Percentiles rank a stretch among this genome's conserved stretches.
These are phyloP conservation scores for Dryas iulia DNA, from an alignment of 1,140 invertebrate species.

Conservation along the genomic window DNA sequence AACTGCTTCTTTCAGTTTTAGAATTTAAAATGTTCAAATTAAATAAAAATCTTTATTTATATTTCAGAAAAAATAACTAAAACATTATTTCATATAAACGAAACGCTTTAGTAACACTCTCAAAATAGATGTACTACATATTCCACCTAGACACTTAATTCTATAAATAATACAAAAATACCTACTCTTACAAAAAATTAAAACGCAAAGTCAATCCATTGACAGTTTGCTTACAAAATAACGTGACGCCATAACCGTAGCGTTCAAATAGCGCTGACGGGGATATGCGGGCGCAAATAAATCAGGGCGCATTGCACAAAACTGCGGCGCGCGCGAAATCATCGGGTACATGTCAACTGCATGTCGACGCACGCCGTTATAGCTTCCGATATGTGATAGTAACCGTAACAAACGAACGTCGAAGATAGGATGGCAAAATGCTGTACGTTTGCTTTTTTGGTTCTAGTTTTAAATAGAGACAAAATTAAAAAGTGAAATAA, in stretches of 20 bases:
- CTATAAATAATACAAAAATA: not conserved
- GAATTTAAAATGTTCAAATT: too few relatives aligned
- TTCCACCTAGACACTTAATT: not conserved
- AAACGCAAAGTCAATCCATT: not conserved
- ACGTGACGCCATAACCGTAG: not conserved
- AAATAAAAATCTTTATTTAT: too few relatives aligned
- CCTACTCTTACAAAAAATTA: not conserved
- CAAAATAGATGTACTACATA: too few relatives aligned
- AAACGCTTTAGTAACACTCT: too few relatives aligned
- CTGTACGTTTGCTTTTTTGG: not conserved
- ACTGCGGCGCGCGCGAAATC: constrained; percentile 42
- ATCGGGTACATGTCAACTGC: constrained; percentile 47
- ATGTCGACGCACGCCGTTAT: constrained; percentile 35
- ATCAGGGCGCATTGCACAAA: constrained; percentile 60
- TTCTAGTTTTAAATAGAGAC: not conserved
- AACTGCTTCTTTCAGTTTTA: too few relatives aligned
- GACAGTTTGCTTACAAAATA: constrained; percentile 7
- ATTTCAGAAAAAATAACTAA: too few relatives aligned
- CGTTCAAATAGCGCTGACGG: constrained; percentile 14
- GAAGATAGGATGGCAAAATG: not conserved
- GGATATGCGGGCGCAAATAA: constrained; percentile 35
- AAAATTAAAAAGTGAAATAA: too few relatives aligned
- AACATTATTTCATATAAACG: too few relatives aligned
- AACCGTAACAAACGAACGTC: not conserved
- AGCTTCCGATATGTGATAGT: constrained; percentile 15